A percentile compares a stretch with the other conserved stretches of the same genome.
Conservation (phyloP, 37 sponge, comb jelly and placozoan genomes). For the Bolinopsis microptera region DNA sequence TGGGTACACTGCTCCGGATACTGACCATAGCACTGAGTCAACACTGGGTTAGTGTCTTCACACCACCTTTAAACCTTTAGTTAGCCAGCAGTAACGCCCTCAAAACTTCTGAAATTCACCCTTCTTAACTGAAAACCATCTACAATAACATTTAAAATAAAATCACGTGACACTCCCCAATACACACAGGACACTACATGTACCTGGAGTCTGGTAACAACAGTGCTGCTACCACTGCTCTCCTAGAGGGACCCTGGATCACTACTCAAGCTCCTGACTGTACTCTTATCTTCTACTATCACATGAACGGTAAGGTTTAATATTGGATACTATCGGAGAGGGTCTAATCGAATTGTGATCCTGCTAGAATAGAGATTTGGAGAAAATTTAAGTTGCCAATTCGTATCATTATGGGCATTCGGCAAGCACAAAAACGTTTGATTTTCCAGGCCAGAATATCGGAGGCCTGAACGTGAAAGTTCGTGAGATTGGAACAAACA, state of each 20-base stretch:
- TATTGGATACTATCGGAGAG: background rate
- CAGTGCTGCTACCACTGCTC: background rate
- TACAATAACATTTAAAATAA: too few relatives aligned
- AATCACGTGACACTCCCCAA: too few relatives aligned
- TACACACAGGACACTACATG: conserved; percentile 64
- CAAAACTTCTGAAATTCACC: too few relatives aligned
- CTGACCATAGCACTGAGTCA: conserved; percentile 56
- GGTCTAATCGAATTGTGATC: too few relatives aligned
- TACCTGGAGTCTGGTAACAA: conserved; percentile 55
- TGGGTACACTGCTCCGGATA: background rate
- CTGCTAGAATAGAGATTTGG: too few relatives aligned
- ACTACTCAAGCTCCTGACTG: conserved; percentile 9
- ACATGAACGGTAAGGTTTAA: background rate
- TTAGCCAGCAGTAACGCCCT: too few relatives aligned
- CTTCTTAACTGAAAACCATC: too few relatives aligned
- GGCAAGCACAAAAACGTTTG: too few relatives aligned
- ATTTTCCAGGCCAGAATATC: conserved; percentile 42
- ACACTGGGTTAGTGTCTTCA: background rate
- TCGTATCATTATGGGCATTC: too few relatives aligned
- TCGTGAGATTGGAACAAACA: background rate
- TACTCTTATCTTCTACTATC: conserved; percentile 45
- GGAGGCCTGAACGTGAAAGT: background rate
- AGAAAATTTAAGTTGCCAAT: too few relatives aligned
- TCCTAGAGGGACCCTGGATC: conserved; percentile 45
- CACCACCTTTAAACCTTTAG: background rate